These are phyloP conservation scores for Montipora cactus DNA, from an alignment of 64 coral and sea anemone species.

Conservation along the genomic window DNA sequence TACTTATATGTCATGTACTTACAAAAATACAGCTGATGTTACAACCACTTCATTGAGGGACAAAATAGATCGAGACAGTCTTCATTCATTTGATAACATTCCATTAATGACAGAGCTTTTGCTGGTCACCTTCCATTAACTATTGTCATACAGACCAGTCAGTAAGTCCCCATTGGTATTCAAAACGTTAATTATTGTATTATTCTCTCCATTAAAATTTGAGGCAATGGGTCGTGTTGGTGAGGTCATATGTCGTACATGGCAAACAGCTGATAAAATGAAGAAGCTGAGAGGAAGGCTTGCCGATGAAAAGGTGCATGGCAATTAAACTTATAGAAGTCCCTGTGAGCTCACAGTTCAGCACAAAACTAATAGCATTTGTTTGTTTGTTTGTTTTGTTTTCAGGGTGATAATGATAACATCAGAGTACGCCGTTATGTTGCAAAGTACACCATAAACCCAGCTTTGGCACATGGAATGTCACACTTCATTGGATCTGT, in stretches of 20 bases:
- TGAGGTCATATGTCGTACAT: slow-evolving; percentile 84
- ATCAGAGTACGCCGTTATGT: slow-evolving; percentile 76
- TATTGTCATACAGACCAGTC: too few relatives aligned
- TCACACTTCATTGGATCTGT: slow-evolving; percentile 77
- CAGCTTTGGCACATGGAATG: slow-evolving; percentile 83
- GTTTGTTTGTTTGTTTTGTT: background rate
- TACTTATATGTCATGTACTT: too few relatives aligned
- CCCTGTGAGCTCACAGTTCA: too few relatives aligned
- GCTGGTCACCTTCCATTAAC: too few relatives aligned
- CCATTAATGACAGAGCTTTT: too few relatives aligned
- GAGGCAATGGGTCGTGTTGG: slow-evolving; percentile 90
- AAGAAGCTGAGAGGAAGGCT: slow-evolving; percentile 73
- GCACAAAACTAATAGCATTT: background rate
- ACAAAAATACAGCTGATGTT: too few relatives aligned
- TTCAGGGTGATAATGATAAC: slow-evolving; percentile 81
- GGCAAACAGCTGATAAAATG: slow-evolving; percentile 89
- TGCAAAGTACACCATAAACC: slow-evolving; percentile 90
- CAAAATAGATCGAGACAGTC: too few relatives aligned
- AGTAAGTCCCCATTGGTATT: too few relatives aligned
- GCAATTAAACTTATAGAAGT: background rate
- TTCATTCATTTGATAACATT: too few relatives aligned
- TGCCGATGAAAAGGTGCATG: slow-evolving; percentile 65
- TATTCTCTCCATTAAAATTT: background rate
- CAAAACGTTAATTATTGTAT: background rate
- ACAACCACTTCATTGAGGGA: too few relatives aligned